Conservation (phyloP, 1,140 invertebrate genomes). For the Diuraphis noxia region DNA sequence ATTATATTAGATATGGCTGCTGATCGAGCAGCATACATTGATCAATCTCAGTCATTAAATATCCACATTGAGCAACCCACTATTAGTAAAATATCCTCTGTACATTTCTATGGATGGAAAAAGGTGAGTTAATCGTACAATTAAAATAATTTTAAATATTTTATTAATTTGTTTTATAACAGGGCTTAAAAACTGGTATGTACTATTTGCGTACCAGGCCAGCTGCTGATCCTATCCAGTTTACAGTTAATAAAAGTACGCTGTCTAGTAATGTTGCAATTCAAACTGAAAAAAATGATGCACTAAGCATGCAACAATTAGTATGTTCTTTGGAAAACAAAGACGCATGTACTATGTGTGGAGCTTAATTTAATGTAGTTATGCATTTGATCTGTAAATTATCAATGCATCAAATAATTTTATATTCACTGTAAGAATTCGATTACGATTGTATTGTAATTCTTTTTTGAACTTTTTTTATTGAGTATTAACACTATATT, state of each 20-base stretch:
- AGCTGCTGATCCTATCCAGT: constrained; percentile 94
- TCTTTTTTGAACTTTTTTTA: not conserved
- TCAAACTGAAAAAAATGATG: constrained; percentile 56
- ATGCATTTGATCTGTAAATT: not conserved
- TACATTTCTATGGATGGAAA: constrained; percentile 99
- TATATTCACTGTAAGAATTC: not conserved
- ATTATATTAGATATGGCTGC: constrained; percentile 95
- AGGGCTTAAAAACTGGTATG: constrained; percentile 98
- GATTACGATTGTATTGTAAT: not conserved
- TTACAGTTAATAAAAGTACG: constrained; percentile 93
- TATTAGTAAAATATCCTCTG: constrained; percentile 91
- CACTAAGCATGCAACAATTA: constrained; percentile 73
- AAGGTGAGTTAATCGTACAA: constrained; percentile 64
- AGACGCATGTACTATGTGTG: constrained; percentile 83
- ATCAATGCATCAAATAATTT: not conserved
- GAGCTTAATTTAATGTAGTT: constrained; percentile 57
- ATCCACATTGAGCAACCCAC: constrained; percentile 94
- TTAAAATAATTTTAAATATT: not conserved
- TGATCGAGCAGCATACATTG: constrained; percentile 96
- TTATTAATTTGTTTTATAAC: constrained; percentile 55
- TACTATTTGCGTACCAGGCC: constrained; percentile 97
- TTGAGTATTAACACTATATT: not conserved
- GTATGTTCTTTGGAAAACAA: constrained; percentile 88
- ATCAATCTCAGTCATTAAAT: constrained; percentile 97
- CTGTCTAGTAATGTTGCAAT: constrained; percentile 61